phyloP scores from a whole-genome alignment of 2,113 vertebrate genomes.

The Burhinus oedicnemus region DNA sequence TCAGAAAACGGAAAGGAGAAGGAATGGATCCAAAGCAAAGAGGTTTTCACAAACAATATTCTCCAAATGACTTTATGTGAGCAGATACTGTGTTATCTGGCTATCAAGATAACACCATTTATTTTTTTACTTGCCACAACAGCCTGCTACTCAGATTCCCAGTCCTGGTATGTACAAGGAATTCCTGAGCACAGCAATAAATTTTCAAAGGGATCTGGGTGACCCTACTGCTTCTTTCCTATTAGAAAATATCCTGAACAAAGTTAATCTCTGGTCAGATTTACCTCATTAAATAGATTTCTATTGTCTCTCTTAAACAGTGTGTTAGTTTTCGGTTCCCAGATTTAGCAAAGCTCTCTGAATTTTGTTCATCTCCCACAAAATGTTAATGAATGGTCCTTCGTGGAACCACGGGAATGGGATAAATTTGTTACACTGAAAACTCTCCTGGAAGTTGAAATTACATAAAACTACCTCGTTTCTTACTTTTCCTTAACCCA shows the following conservation, averaged over 20 bases:
- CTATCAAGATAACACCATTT: conserved; percentile 89
- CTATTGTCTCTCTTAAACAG: background rate
- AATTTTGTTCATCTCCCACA: background rate
- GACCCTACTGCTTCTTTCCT: conserved; percentile 21
- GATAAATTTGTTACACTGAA: background rate
- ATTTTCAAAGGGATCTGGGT: conserved; percentile 75
- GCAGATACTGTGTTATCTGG: conserved; percentile 88
- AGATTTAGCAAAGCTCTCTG: background rate
- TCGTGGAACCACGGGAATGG: background rate
- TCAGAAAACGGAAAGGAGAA: conserved; percentile 85
- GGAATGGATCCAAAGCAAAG: conserved; percentile 79
- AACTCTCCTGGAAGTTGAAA: background rate
- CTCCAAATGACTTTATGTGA: conserved; percentile 77
- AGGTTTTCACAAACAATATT: conserved; percentile 83
- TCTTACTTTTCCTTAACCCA: background rate
- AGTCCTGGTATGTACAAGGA: conserved; percentile 80
- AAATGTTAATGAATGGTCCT: background rate
- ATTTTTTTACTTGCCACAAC: conserved; percentile 70
- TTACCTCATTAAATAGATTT: conserved; percentile 31
- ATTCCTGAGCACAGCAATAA: conserved; percentile 88
- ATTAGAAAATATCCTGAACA: conserved; percentile 16
- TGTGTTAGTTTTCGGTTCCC: background rate
- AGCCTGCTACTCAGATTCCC: conserved; percentile 79
- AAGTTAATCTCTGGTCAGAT: conserved; percentile 19
- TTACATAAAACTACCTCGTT: background rate